Conservation (phyloP, 2,888 invertebrate genomes). For the Pyrocoelia pectoralis region DNA sequence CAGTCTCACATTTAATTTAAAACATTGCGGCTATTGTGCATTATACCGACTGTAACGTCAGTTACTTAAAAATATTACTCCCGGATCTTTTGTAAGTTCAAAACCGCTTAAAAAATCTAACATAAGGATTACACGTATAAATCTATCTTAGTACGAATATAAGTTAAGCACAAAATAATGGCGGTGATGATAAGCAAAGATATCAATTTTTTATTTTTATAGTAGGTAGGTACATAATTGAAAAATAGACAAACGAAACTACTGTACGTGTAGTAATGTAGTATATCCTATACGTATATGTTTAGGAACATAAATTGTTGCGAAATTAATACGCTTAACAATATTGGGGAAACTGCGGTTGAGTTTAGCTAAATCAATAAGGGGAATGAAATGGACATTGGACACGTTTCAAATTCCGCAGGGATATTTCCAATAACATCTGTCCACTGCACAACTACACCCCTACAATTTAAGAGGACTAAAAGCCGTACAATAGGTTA, state of each 20-base stretch:
- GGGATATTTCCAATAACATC: constrained; percentile 5
- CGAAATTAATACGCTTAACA: background rate
- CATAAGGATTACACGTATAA: constrained; percentile 16
- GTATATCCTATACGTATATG: background rate
- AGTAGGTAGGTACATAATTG: constrained; percentile 1
- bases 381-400: background rate
- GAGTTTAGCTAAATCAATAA: constrained; percentile 2
- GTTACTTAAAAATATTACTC: constrained; percentile 27
- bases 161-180: constrained; percentile 14
- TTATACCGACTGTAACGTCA: constrained; percentile 27
- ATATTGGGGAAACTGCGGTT: background rate
- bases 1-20: constrained; percentile 27
- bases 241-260: constrained; percentile 1
- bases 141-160: constrained; percentile 19
- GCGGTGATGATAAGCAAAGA: constrained; percentile 15
- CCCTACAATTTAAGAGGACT: background rate
- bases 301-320: background rate
- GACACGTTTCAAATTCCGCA: constrained; percentile 1
- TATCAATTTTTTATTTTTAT: constrained; percentile 5
- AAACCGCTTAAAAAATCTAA: constrained; percentile 21
- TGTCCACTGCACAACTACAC: constrained; percentile 1
- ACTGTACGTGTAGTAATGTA: background rate
- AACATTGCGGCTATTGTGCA: constrained; percentile 27
- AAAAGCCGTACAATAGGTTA: background rate
- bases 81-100: constrained; percentile 24